Evolutionary conservation across 2,888 invertebrate genomes (phyloP).

Genomic region (Pardosa pseudoannulata): DNA sequence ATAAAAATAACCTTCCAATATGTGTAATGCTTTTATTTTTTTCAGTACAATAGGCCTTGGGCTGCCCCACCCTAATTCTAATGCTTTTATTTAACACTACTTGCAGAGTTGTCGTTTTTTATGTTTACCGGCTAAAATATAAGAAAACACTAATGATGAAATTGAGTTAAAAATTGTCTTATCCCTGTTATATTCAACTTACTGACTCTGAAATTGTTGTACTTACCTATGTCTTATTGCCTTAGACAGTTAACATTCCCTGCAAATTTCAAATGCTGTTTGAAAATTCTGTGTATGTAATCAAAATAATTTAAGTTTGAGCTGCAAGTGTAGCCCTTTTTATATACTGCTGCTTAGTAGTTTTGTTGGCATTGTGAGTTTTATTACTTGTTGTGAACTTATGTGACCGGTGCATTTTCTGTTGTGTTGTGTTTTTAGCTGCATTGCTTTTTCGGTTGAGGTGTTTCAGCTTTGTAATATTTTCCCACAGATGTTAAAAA

Average conservation of each 20-base stretch:
- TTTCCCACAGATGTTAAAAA: constrained; percentile 26
- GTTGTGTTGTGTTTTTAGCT: constrained; percentile 67
- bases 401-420: constrained; percentile 70
- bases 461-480: constrained; percentile 59
- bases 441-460: constrained; percentile 68
- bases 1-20: no score
- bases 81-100: no score
- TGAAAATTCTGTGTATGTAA: constrained; percentile 21
- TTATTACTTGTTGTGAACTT: constrained; percentile 68
- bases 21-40: no score
- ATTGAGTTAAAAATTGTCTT: no score
- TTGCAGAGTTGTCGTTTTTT: no score
- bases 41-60: no score
- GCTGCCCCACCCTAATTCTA: no score
- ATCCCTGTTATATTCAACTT: not conserved
- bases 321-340: constrained; percentile 32
- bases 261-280: constrained; percentile 10
- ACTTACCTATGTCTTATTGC: not conserved
- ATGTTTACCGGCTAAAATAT: no score
- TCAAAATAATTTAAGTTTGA: constrained; percentile 47
- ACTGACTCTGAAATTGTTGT: not conserved
- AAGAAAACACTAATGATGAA: no score
- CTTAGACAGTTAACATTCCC: constrained; percentile 26
- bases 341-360: constrained; percentile 42
- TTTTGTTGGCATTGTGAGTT: constrained; percentile 65